These are phyloP conservation scores for Urocyon cinereoargenteus DNA, from an alignment of 2,797 vertebrate species.

Conservation along the genomic window DNA sequence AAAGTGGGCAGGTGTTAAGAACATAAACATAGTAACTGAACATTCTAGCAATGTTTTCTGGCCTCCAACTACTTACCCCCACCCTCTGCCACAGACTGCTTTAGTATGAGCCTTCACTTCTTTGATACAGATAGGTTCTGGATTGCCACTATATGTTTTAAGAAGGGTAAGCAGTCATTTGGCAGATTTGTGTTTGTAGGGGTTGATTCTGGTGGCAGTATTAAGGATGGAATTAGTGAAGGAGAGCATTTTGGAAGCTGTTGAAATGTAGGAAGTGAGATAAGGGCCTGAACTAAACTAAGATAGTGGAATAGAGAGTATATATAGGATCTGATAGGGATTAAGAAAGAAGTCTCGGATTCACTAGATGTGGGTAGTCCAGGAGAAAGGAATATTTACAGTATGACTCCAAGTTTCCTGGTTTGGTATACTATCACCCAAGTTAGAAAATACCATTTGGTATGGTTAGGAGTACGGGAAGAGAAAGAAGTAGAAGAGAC, in stretches of 20 bases:
- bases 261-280: slow-evolving; percentile 11
- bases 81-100: background rate
- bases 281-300: background rate
- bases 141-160: background rate
- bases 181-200: slow-evolving; percentile 1
- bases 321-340: background rate
- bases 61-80: background rate
- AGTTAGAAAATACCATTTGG: slow-evolving; percentile 14
- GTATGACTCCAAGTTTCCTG: background rate
- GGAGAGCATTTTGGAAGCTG: slow-evolving; percentile 35
- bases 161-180: background rate
- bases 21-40: background rate
- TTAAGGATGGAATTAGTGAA: background rate
- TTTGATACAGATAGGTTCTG: background rate
- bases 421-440: background rate
- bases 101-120: background rate
- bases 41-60: background rate
- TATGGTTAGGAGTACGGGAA: background rate
- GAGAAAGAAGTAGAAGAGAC: background rate
- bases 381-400: background rate
- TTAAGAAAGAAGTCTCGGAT: slow-evolving; percentile 19
- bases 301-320: background rate
- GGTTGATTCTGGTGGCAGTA: slow-evolving; percentile 39
- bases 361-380: slow-evolving; percentile 12
- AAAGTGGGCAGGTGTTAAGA: background rate